phyloP scores from a whole-genome alignment of 1,140 invertebrate species.

The Sminthurinus signatus region DNA sequence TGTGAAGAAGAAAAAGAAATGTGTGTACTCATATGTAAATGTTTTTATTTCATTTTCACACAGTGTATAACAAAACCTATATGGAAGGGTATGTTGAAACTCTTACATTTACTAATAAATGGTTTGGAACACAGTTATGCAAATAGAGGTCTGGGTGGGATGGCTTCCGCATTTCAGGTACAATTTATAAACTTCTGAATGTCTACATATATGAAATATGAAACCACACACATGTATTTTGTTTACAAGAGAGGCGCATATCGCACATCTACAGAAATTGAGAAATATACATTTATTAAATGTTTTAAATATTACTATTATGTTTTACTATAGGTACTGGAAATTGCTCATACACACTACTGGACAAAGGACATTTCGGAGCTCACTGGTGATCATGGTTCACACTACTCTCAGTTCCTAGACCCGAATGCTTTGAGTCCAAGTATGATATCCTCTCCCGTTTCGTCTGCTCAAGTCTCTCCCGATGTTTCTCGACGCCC shows the following conservation, averaged over 20 bases:
- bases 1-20: no score
- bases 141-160: constrained; percentile 91
- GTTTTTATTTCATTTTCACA: constrained; percentile 33
- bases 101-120: constrained; percentile 76
- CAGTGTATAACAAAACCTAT: constrained; percentile 79
- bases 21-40: background rate
- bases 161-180: constrained; percentile 93
- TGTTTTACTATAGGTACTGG: constrained; percentile 29
- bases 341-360: constrained; percentile 86
- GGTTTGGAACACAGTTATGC: constrained; percentile 88
- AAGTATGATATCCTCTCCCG: constrained; percentile 53
- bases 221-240: no score
- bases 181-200: constrained; percentile 53
- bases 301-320: background rate
- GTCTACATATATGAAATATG: no score
- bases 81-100: constrained; percentile 95
- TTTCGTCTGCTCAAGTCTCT: constrained; percentile 46
- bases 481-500: constrained; percentile 36
- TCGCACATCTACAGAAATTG: no score
- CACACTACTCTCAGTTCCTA: constrained; percentile 41
- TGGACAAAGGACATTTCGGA: constrained; percentile 82
- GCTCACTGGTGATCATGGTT: constrained; percentile 47
- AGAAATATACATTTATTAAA: no score
- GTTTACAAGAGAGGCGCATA: no score
- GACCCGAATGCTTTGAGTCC: constrained; percentile 40